Percentiles rank a stretch among this genome's conserved stretches.
Conservation (phyloP, 2,113 vertebrate species). For the Pagrus major region DNA sequence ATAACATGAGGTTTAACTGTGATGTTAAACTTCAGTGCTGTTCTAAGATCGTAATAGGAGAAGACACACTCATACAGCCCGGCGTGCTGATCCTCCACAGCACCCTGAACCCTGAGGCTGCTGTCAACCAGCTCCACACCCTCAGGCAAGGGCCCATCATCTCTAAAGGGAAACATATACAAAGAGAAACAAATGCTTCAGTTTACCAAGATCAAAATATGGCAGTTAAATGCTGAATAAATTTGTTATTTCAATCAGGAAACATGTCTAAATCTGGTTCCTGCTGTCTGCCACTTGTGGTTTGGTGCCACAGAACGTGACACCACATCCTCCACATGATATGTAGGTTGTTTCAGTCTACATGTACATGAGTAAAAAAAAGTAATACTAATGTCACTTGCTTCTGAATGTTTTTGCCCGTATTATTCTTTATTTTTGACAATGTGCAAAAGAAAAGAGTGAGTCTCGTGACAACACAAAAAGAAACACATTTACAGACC, state of each 20-base stretch:
- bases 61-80: slow-evolving; percentile 76
- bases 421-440: not conserved
- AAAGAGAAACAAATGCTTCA: not conserved
- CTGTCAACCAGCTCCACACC: slow-evolving; percentile 55
- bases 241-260: slow-evolving; percentile 33
- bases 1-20: slow-evolving; percentile 52
- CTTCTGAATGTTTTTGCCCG: not conserved
- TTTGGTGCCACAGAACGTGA: slow-evolving; percentile 50
- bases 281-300: slow-evolving; percentile 54
- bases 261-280: slow-evolving; percentile 35
- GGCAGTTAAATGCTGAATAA: not conserved
- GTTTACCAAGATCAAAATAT: not conserved
- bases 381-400: not conserved
- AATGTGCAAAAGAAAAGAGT: not conserved
- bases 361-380: not conserved
- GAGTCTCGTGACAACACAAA: not conserved
- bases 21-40: slow-evolving; percentile 65
- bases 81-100: slow-evolving; percentile 49
- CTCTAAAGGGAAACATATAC: slow-evolving; percentile 45
- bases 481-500: not conserved
- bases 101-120: slow-evolving; percentile 63
- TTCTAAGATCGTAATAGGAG: slow-evolving; percentile 69
- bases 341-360: slow-evolving; percentile 33
- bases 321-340: slow-evolving; percentile 67
- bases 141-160: slow-evolving; percentile 62